phyloP scores from a whole-genome alignment of 2,888 invertebrate genomes.

The Holacanthella duospinosa region DNA sequence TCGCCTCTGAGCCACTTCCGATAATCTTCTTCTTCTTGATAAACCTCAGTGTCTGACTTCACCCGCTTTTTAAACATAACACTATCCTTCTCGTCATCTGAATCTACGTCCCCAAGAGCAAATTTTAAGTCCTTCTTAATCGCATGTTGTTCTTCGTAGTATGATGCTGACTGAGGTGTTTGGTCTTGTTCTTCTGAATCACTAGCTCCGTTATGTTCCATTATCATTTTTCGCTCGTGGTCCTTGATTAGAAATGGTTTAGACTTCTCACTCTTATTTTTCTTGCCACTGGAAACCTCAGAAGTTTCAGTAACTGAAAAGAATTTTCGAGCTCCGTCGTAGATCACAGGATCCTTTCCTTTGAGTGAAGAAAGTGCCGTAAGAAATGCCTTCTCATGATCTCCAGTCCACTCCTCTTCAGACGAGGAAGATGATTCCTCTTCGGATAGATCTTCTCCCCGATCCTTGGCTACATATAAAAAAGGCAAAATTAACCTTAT shows the following conservation, averaged over 20 bases:
- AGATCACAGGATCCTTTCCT: conserved; percentile 78
- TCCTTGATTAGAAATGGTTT: conserved; percentile 61
- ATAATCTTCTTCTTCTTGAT: conserved; percentile 53
- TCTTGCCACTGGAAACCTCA: conserved; percentile 36
- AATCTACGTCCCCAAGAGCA: conserved; percentile 42
- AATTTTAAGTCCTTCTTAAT: conserved; percentile 55
- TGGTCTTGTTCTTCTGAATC: conserved; percentile 17
- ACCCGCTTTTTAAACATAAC: conserved; percentile 48
- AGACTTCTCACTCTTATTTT: conserved; percentile 42
- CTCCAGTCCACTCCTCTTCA: conserved; percentile 50
- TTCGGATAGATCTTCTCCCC: conserved; percentile 49
- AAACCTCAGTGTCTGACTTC: conserved; percentile 47
- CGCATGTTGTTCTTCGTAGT: conserved; percentile 56
- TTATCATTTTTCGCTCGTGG: conserved; percentile 63
- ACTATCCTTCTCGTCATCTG: conserved; percentile 47
- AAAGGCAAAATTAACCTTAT: too few species aligned
- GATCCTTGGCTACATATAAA: too few species aligned
- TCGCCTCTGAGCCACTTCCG: conserved; percentile 72
- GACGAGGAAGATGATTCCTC: conserved; percentile 44
- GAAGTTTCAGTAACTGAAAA: conserved; percentile 45
- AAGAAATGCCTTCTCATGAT: conserved; percentile 74
- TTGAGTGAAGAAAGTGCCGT: conserved; percentile 75
- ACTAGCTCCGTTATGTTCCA: conserved; percentile 13
- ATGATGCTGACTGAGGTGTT: conserved; percentile 44
- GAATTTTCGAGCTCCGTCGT: conserved; percentile 62